Conservation (phyloP, 1,140 invertebrate genomes). For the Planococcus citri region DNA sequence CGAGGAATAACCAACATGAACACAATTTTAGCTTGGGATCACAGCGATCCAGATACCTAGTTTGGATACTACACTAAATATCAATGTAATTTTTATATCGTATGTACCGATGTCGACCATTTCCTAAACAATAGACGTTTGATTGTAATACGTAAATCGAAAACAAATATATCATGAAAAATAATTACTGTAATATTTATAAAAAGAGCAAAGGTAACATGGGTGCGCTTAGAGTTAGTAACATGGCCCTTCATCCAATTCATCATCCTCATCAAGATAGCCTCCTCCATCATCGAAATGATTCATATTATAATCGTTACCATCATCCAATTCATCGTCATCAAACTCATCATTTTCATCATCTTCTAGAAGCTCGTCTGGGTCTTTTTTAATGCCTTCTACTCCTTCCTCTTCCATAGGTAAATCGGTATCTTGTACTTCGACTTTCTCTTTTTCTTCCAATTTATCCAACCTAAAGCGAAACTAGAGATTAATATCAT, state of each 20-base stretch:
- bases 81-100: no score
- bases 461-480: constrained; percentile 41
- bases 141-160: no score
- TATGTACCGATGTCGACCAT: no score
- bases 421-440: constrained; percentile 33
- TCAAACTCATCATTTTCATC: constrained; percentile 36
- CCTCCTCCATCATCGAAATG: constrained; percentile 74
- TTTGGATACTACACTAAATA: no score
- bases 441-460: constrained; percentile 41
- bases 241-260: constrained; percentile 48
- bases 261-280: constrained; percentile 75
- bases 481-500: neutral
- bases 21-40: constrained; percentile 50
- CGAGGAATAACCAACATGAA: constrained; percentile 56
- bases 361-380: constrained; percentile 39
- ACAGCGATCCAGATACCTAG: constrained; percentile 31
- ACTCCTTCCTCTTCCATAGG: constrained; percentile 38
- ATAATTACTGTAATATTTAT: neutral
- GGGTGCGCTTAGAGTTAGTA: neutral
- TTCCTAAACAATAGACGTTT: no score
- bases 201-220: constrained; percentile 4
- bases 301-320: constrained; percentile 32
- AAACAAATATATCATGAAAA: neutral
- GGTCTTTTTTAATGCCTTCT: constrained; percentile 36
- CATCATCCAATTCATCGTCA: constrained; percentile 30